Conservation (phyloP, 2,113 vertebrate species). For the Pseudorectes ferrugineus region DNA sequence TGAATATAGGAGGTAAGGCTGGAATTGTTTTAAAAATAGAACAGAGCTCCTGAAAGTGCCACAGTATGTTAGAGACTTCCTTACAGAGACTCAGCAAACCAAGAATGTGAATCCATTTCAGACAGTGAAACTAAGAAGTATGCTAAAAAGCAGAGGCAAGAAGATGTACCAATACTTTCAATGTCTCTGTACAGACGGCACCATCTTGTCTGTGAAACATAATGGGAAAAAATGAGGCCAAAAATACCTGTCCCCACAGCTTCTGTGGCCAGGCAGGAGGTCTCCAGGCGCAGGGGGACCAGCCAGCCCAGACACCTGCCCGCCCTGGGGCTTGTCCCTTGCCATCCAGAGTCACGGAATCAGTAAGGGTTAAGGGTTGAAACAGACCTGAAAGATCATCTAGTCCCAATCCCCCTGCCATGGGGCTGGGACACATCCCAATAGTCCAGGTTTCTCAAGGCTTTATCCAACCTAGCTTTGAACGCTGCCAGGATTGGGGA, state of each 20-base stretch:
- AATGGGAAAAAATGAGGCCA: accelerated
- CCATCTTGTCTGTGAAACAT: accelerated
- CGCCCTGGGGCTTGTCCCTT: accelerated
- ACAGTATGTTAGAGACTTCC: neutral
- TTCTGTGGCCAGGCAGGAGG: accelerated
- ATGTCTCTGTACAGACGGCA: accelerated
- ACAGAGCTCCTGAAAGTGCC: neutral
- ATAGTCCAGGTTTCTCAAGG: neutral
- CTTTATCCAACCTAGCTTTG: too few relatives aligned
- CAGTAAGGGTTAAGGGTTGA: too few relatives aligned
- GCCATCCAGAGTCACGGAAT: neutral
- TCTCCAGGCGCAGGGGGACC: accelerated
- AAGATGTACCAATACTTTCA: accelerated
- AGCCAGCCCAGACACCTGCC: neutral
- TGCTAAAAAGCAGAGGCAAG: neutral
- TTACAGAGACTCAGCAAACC: neutral
- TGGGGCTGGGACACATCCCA: neutral
- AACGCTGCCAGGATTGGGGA: too few relatives aligned
- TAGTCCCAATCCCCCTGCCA: too few relatives aligned
- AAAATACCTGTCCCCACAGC: accelerated
- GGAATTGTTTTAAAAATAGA: neutral
- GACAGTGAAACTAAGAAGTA: accelerated
- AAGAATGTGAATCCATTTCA: neutral
- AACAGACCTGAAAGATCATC: too few relatives aligned
- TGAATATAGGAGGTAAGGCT: neutral